These are phyloP conservation scores for Melinaea menophilus DNA, from an alignment of 2,888 invertebrate genomes.

Conservation along the genomic window DNA sequence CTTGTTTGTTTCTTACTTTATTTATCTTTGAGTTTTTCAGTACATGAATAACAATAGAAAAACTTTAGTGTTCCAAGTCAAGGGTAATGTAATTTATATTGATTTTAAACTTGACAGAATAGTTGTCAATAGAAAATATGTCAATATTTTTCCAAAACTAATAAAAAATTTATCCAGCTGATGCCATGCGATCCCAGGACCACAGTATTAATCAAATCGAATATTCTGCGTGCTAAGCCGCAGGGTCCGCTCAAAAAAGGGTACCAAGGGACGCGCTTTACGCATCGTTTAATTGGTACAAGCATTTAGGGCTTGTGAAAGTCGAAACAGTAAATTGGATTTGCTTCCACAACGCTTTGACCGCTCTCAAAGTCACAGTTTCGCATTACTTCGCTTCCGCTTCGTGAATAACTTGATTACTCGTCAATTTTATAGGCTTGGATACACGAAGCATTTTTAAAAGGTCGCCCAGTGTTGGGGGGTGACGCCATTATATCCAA, in stretches of 20 bases:
- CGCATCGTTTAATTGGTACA: constrained; percentile 71
- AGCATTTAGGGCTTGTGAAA: constrained; percentile 64
- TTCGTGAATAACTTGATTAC: constrained; percentile 66
- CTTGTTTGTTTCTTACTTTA: too few relatives aligned
- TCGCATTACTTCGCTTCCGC: constrained; percentile 57
- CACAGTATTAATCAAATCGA: constrained; percentile 30
- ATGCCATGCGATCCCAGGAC: constrained; percentile 8
- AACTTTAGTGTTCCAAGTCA: too few relatives aligned
- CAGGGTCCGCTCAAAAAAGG: constrained; percentile 47
- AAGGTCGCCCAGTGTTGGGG: constrained; percentile 16
- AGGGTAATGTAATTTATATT: too few relatives aligned
- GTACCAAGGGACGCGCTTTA: constrained; percentile 59
- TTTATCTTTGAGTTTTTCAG: too few relatives aligned
- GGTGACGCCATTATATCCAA: background rate
- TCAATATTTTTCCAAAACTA: background rate
- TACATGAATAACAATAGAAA: too few relatives aligned
- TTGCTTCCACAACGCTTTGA: constrained; percentile 66
- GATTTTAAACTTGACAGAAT: too few relatives aligned
- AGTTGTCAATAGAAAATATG: too few relatives aligned
- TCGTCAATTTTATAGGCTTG: constrained; percentile 51
- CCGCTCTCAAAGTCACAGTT: constrained; percentile 62
- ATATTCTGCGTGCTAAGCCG: constrained; percentile 27
- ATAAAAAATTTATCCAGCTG: background rate
- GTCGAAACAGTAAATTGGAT: constrained; percentile 73
- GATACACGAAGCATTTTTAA: constrained; percentile 31